Conservation (phyloP, 2,888 invertebrate species). For the Ceraclea dissimilis region DNA sequence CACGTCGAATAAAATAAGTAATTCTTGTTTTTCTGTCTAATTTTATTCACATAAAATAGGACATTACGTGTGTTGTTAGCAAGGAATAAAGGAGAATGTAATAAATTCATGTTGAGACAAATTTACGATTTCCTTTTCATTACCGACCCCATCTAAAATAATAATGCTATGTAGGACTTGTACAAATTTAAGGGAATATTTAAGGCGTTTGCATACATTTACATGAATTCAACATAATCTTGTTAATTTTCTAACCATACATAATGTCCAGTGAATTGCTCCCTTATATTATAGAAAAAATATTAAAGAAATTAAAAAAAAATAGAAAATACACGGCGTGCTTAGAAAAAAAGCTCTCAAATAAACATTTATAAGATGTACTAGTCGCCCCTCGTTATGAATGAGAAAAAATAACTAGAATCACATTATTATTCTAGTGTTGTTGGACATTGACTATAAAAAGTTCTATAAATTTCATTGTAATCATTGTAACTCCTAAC, state of each 20-base stretch:
- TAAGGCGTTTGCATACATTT: slow-evolving; percentile 15
- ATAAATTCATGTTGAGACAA: neutral
- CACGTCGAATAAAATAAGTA: too few relatives aligned
- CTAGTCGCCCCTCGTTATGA: slow-evolving; percentile 8
- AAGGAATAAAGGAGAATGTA: too few relatives aligned
- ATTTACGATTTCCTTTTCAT: neutral
- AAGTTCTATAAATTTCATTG: slow-evolving; percentile 11
- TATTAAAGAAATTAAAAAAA: neutral
- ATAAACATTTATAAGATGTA: slow-evolving; percentile 23
- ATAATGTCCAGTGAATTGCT: slow-evolving; percentile 2
- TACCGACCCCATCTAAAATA: neutral
- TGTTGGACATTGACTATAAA: slow-evolving; percentile 13
- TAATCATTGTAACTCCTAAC: slow-evolving; percentile 21
- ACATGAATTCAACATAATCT: slow-evolving; percentile 15
- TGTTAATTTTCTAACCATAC: slow-evolving; percentile 13
- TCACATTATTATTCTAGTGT: slow-evolving; percentile 1
- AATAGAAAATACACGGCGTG: slow-evolving; percentile 9
- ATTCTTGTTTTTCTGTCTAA: too few relatives aligned
- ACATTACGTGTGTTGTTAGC: too few relatives aligned
- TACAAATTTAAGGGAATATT: neutral
- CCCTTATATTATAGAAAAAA: too few relatives aligned
- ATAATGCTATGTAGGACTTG: too few relatives aligned
- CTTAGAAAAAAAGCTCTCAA: slow-evolving; percentile 20
- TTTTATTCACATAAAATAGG: too few relatives aligned
- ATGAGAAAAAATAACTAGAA: slow-evolving; percentile 1